Percentiles rank a stretch among this genome's conserved stretches.
Conservation (phyloP, 1,140 invertebrate genomes). For the Danaus melanippus region DNA sequence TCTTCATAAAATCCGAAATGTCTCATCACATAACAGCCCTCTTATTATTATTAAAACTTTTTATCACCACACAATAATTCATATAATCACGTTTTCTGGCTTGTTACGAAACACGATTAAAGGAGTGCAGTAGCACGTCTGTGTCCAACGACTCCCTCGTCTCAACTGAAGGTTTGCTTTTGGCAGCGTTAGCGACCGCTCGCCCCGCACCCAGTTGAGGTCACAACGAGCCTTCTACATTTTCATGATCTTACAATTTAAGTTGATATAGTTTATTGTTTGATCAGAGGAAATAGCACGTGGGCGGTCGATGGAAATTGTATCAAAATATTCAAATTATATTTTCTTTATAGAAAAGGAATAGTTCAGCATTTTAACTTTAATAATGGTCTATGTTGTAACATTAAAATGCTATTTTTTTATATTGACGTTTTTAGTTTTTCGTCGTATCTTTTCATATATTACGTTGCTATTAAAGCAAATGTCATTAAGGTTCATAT, state of each 20-base stretch:
- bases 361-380: no score
- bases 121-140: conserved; percentile 22
- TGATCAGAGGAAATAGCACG: conserved; percentile 13
- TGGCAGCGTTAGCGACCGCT: conserved; percentile 32
- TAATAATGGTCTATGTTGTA: no score
- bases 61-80: conserved; percentile 12
- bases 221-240: conserved; percentile 44
- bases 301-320: background rate
- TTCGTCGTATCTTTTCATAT: no score
- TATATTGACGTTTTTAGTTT: no score
- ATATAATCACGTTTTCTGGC: conserved; percentile 7
- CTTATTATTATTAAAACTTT: conserved; percentile 10
- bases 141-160: conserved; percentile 16
- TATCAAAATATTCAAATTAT: no score
- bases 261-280: conserved; percentile 42
- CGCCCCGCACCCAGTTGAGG: conserved; percentile 43
- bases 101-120: conserved; percentile 10
- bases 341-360: no score
- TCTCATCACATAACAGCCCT: conserved; percentile 50
- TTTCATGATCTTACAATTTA: conserved; percentile 49
- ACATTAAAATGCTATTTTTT: no score
- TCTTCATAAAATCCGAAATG: conserved; percentile 33
- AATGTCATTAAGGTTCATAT: conserved; percentile 44
- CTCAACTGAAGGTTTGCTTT: conserved; percentile 39
- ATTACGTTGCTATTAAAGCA: conserved; percentile 38